phyloP scores from a whole-genome alignment of 2,113 vertebrate genomes.

The Cyphomyrus plagiostoma region DNA sequence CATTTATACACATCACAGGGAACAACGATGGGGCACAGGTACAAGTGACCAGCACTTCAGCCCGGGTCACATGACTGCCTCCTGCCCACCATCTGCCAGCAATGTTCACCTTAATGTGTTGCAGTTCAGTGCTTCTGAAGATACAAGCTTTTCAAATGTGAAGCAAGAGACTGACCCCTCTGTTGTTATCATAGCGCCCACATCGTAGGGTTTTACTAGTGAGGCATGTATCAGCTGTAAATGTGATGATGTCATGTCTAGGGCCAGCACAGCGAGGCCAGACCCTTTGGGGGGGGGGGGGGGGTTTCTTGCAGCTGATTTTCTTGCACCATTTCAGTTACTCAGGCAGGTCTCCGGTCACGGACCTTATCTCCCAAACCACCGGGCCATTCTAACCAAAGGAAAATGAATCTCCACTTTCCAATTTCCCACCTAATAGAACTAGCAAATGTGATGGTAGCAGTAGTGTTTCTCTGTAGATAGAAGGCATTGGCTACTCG shows the following conservation, averaged over 20 bases:
- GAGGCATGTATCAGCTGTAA: not conserved
- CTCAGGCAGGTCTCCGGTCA: not conserved
- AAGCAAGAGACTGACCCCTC: not conserved
- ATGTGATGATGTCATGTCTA: not conserved
- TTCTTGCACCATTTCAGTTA: not conserved
- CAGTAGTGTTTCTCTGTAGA: not conserved
- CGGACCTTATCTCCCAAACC: conserved; percentile 12
- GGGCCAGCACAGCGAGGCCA: not conserved
- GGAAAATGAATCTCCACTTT: conserved; percentile 31
- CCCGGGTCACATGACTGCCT: not conserved
- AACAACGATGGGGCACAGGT: not conserved
- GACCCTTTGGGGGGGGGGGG: not conserved
- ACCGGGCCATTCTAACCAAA: conserved; percentile 21
- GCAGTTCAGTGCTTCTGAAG: not conserved
- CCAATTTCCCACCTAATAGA: conserved; percentile 25
- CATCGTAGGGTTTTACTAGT: not conserved
- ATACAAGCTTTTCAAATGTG: not conserved
- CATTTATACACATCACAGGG: not conserved
- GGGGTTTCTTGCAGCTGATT: not conserved
- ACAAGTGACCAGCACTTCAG: not conserved
- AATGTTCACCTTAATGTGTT: not conserved
- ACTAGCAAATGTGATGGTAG: conserved; percentile 7
- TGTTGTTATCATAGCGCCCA: not conserved
- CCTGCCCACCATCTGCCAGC: not conserved
- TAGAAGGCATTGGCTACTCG: not conserved